A percentile compares a stretch with the other conserved stretches of the same genome.
Evolutionary conservation across 2,113 vertebrate genomes (phyloP).

Genomic region (Petrocephalus microphthalmus): DNA sequence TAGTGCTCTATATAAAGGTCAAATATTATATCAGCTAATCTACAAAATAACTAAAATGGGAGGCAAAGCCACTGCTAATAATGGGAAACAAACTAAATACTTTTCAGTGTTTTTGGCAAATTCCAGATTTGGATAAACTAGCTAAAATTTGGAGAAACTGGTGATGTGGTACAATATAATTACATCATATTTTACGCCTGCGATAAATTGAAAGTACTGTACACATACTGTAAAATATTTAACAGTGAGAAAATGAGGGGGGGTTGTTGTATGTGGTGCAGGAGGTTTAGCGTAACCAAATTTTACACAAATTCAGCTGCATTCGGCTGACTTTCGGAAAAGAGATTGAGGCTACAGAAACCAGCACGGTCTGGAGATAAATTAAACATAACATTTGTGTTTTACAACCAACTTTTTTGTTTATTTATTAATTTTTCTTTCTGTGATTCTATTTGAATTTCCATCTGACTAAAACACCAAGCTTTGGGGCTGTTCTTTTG

Average conservation of each 20-base stretch:
- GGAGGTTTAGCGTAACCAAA: background rate
- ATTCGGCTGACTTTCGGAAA: background rate
- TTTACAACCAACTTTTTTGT: background rate
- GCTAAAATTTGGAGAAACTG: background rate
- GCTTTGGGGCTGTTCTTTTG: constrained; percentile 9
- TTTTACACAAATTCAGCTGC: too few relatives aligned
- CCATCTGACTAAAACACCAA: background rate
- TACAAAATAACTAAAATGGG: background rate
- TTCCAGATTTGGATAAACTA: background rate
- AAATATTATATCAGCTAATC: background rate
- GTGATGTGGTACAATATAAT: background rate
- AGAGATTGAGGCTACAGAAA: background rate
- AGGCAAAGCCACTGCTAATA: background rate
- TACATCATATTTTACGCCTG: background rate
- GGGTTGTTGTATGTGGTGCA: background rate
- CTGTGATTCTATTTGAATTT: constrained; percentile 12
- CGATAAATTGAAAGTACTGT: background rate
- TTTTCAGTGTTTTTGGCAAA: background rate
- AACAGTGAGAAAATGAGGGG: background rate
- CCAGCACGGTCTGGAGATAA: background rate
- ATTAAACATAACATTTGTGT: background rate
- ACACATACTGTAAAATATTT: background rate
- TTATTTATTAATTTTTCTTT: background rate
- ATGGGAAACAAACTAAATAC: background rate
- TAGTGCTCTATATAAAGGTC: background rate